Evolutionary conservation across 1,140 invertebrate species (phyloP), one percentile per base, ranked within the genome.

Genomic region (Formica selysi): DNA sequence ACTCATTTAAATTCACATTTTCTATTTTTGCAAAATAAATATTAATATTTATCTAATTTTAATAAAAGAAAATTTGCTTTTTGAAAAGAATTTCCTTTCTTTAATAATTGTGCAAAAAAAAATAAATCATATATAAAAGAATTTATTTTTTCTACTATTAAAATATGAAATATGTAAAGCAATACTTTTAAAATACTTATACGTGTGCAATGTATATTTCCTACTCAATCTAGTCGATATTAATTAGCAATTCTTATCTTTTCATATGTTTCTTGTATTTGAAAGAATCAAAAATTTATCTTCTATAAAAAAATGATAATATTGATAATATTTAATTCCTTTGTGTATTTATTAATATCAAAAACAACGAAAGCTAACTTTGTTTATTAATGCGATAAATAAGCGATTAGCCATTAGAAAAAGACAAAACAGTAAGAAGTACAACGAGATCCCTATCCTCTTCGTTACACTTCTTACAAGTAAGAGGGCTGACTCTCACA

Each of bases 201-300:
- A 29, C 8, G 7, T 11, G 13, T 48, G n/a, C 8, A n/a, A 62
- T 61, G 13, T 13, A 7, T 41, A 76, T 76, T 64, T 65, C 41
- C 48, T 78, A 41, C 61, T 78, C 76, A 78, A 65, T 65, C 3
- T n/a, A 61, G 13, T 59, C 19, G 7, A 65, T 78, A 36, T 64
- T 26, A 5, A 4, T 76, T 48, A n/a, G 16, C 10, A 32, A 0
- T 7, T 22, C 5, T 74, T 44, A 26, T 61, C 36, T 10, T 62
- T 13, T 19, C 11, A 65, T 26, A 22, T 2, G 1, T 51, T 78
- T 48, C 8, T 64, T 11, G 29, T 44, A 36, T 16, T 62, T 11
- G 0, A 29, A 10, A 29, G 22, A 44, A 16, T 76, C 6, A 16
- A 51, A 48, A 22, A 51, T 68, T 68, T 44, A 44, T 44, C 41